phyloP scores from a whole-genome alignment of 2,888 invertebrate genomes.

The Pardosa pseudoannulata region DNA sequence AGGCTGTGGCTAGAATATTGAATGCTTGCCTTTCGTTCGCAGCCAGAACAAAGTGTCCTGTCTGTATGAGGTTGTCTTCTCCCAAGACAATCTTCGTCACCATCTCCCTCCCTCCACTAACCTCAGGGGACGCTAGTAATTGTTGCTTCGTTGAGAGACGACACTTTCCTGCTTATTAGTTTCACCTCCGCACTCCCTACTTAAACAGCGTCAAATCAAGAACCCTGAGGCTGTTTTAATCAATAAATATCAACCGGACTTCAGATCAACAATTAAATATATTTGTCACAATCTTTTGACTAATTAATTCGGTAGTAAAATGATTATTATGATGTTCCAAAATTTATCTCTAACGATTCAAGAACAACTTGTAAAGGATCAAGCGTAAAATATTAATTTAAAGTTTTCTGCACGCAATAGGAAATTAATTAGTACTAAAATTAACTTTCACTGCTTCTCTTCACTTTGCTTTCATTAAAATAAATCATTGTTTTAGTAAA shows the following conservation, averaged over 20 bases:
- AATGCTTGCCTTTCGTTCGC: constrained; percentile 18
- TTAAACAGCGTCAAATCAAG: constrained; percentile 13
- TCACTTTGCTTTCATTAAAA: no score
- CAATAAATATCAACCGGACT: constrained; percentile 42
- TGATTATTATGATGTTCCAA: no score
- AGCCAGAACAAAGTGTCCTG: constrained; percentile 42
- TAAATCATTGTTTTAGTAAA: no score
- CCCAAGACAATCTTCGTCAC: constrained; percentile 44
- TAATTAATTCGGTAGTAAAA: constrained; percentile 11
- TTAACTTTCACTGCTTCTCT: no score
- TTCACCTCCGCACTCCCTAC: constrained; percentile 10
- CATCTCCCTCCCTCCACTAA: constrained; percentile 2
- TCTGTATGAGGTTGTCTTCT: constrained; percentile 28
- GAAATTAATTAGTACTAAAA: no score
- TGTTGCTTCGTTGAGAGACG: constrained; percentile 49
- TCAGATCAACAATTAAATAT: constrained; percentile 33
- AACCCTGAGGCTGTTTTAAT: constrained; percentile 53
- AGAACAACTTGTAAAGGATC: no score
- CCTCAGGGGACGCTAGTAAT: constrained; percentile 5
- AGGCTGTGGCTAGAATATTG: constrained; percentile 59
- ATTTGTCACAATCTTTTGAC: constrained; percentile 33
- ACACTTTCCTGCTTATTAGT: constrained; percentile 61
- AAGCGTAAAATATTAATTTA: no score
- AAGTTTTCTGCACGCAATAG: no score
- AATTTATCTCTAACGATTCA: no score